Conservation (phyloP, 2,888 invertebrate species). For the Melipona bicolor region DNA sequence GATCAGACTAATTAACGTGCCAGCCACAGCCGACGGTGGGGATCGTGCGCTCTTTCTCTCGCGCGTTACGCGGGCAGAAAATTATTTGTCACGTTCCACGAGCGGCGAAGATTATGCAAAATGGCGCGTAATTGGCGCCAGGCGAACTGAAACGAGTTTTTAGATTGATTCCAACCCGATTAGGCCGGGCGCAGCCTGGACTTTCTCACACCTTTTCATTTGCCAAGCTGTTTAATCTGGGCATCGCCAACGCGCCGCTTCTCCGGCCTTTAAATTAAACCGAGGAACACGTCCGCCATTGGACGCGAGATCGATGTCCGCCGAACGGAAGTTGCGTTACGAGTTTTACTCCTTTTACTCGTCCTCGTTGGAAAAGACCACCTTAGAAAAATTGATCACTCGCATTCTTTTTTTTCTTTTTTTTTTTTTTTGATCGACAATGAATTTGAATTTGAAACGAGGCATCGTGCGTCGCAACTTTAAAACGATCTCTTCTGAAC, state of each 20-base stretch:
- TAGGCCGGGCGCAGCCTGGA: constrained; percentile 18
- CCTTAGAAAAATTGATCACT: background rate
- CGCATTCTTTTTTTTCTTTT: too few species aligned
- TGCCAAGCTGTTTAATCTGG: constrained; percentile 9
- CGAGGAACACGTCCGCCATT: background rate
- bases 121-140: constrained; percentile 49
- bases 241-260: background rate
- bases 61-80: constrained; percentile 24
- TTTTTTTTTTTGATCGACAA: background rate
- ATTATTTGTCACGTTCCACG: constrained; percentile 49
- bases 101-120: constrained; percentile 47
- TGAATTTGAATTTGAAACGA: background rate
- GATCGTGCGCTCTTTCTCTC: constrained; percentile 17
- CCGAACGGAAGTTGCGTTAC: constrained; percentile 4
- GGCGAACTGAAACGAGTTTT: constrained; percentile 45
- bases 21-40: constrained; percentile 7
- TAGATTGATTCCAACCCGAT: constrained; percentile 41
- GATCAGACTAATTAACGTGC: constrained; percentile 48
- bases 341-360: background rate
- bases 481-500: too few species aligned
- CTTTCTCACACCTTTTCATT: constrained; percentile 39
- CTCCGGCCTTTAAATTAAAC: constrained; percentile 8
- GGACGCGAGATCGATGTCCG: background rate
- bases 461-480: too few species aligned
- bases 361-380: background rate